Evolutionary conservation across 2,888 invertebrate genomes (phyloP).

Genomic region (Automeris io): DNA sequence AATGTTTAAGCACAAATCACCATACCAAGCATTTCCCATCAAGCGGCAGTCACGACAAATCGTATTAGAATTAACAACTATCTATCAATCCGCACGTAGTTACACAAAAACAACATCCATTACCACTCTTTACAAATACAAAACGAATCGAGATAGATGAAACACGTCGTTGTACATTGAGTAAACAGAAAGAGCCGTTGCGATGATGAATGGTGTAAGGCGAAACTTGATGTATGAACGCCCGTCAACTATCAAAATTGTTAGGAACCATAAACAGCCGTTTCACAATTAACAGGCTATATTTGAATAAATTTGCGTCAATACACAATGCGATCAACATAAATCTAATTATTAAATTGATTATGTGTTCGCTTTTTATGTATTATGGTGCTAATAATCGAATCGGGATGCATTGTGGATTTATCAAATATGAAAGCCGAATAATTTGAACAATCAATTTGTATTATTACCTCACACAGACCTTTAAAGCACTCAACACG

Average conservation of each 20-base stretch:
- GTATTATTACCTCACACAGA: conserved; percentile 8
- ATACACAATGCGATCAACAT: conserved; percentile 48
- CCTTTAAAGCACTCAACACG: background rate
- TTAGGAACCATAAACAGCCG: conserved; percentile 52
- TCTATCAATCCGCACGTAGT: conserved; percentile 46
- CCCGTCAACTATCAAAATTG: conserved; percentile 54
- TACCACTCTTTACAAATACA: conserved; percentile 30
- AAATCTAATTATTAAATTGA: conserved; percentile 60
- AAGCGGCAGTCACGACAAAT: conserved; percentile 71
- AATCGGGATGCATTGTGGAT: conserved; percentile 21
- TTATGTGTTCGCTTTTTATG: conserved; percentile 40
- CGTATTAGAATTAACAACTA: conserved; percentile 60
- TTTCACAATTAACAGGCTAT: conserved; percentile 63
- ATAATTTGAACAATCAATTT: conserved; percentile 28
- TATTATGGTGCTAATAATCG: conserved; percentile 51
- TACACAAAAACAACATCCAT: conserved; percentile 37
- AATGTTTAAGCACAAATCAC: conserved; percentile 68
- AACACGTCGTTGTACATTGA: conserved; percentile 24
- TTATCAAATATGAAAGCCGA: conserved; percentile 41
- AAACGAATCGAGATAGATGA: conserved; percentile 18
- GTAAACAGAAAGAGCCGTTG: conserved; percentile 24
- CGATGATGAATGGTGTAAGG: conserved; percentile 31
- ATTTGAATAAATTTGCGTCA: conserved; percentile 71
- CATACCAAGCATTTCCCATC: conserved; percentile 58
- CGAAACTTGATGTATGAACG: conserved; percentile 56